Evolutionary conservation across 2,888 invertebrate species (phyloP).

Genomic region (Latheticus oryzae): DNA sequence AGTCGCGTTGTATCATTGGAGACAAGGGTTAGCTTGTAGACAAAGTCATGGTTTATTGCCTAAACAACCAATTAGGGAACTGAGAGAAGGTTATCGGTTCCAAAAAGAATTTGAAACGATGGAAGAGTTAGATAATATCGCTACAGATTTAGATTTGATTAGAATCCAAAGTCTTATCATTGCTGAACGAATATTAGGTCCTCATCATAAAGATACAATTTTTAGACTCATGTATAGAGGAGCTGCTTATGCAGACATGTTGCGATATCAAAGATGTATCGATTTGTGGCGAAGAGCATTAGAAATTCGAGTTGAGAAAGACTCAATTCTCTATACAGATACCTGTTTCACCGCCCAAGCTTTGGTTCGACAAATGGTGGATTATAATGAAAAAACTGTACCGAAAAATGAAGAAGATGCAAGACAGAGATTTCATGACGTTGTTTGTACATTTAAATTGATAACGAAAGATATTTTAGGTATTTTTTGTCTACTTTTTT

Average conservation of each 20-base stretch:
- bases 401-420: slow-evolving; percentile 68
- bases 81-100: slow-evolving; percentile 74
- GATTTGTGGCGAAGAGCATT: slow-evolving; percentile 89
- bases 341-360: slow-evolving; percentile 90
- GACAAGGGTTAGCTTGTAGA: slow-evolving; percentile 78
- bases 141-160: slow-evolving; percentile 86
- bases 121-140: slow-evolving; percentile 79
- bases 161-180: slow-evolving; percentile 89
- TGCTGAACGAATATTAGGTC: slow-evolving; percentile 87
- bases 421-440: slow-evolving; percentile 76
- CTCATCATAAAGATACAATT: slow-evolving; percentile 87
- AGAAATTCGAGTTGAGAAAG: slow-evolving; percentile 81
- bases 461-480: slow-evolving; percentile 73
- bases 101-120: slow-evolving; percentile 79
- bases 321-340: slow-evolving; percentile 81
- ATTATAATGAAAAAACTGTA: slow-evolving; percentile 73
- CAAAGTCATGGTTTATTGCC: slow-evolving; percentile 56
- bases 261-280: slow-evolving; percentile 84
- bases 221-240: slow-evolving; percentile 73
- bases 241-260: slow-evolving; percentile 78
- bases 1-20: slow-evolving; percentile 82
- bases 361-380: slow-evolving; percentile 84
- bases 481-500: slow-evolving; percentile 27
- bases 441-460: slow-evolving; percentile 76
- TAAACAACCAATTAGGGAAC: slow-evolving; percentile 70